Percentiles rank a stretch among this genome's conserved stretches.
phyloP scores from a whole-genome alignment of 2,888 invertebrate species.

The Notodonta ziczac region DNA sequence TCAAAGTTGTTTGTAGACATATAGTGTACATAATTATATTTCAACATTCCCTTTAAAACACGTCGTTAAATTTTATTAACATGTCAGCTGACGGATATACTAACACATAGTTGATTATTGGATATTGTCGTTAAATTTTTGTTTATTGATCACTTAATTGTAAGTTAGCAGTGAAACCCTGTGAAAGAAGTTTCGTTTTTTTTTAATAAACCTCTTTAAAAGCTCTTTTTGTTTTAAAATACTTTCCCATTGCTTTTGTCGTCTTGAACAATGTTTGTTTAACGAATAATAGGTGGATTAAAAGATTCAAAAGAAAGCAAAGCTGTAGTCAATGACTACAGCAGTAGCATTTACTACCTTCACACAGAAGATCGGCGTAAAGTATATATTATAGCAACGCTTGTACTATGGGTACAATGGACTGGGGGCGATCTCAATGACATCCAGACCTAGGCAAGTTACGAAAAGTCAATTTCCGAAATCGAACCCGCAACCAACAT shows the following conservation, averaged over 20 bases:
- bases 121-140: slow-evolving; percentile 20
- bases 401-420: no score
- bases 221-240: slow-evolving; percentile 10
- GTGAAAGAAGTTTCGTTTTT: slow-evolving; percentile 28
- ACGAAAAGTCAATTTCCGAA: no score
- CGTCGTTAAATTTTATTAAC: not conserved
- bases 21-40: slow-evolving; percentile 2
- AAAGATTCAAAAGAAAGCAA: no score
- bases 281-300: no score
- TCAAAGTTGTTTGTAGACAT: not conserved
- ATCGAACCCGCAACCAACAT: no score
- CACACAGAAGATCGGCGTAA: no score
- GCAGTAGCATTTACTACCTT: no score
- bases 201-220: slow-evolving; percentile 37
- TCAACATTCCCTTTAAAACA: slow-evolving; percentile 4
- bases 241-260: not conserved
- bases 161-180: slow-evolving; percentile 18
- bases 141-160: slow-evolving; percentile 24
- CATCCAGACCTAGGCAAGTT: no score
- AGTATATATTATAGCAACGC: no score
- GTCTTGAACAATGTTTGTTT: not conserved
- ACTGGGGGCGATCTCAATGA: no score
- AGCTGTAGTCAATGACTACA: no score
- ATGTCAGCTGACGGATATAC: slow-evolving; percentile 18
- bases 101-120: slow-evolving; percentile 23